A percentile compares a stretch with the other conserved stretches of the same genome.
Conservation (phyloP, 2,113 vertebrate genomes). For the Trematocara macrostoma region DNA sequence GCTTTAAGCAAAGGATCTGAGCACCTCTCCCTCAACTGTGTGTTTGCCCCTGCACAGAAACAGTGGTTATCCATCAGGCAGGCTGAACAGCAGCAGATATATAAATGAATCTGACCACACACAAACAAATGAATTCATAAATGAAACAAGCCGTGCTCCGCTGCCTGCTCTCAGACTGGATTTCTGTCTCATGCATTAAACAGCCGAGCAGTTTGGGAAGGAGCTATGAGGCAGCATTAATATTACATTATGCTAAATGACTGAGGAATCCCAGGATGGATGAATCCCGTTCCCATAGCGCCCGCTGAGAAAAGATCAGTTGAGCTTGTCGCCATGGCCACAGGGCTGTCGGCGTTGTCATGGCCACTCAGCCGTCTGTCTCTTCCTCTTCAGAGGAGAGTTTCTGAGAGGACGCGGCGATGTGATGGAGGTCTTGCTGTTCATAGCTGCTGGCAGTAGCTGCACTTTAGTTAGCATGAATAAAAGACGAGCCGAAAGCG, state of each 20-base stretch:
- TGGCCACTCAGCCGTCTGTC: slow-evolving; percentile 9
- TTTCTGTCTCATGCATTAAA: slow-evolving; percentile 40
- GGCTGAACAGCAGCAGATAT: not conserved
- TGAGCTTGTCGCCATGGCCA: slow-evolving; percentile 45
- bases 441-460: slow-evolving; percentile 25
- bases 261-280: slow-evolving; percentile 43
- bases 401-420: not conserved
- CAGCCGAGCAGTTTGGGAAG: slow-evolving; percentile 2
- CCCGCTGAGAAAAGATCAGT: slow-evolving; percentile 24
- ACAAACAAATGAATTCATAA: slow-evolving; percentile 33
- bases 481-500: slow-evolving; percentile 53
- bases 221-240: slow-evolving; percentile 41
- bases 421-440: slow-evolving; percentile 1
- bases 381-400: not conserved
- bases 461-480: slow-evolving; percentile 62
- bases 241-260: slow-evolving; percentile 59
- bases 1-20: not conserved
- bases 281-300: slow-evolving; percentile 28
- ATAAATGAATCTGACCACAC: slow-evolving; percentile 22
- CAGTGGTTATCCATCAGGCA: not conserved
- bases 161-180: not conserved
- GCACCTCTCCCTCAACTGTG: not conserved
- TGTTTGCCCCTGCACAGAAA: not conserved
- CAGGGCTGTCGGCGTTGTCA: slow-evolving; percentile 20
- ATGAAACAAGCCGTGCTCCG: not conserved